Evolutionary conservation across 2,797 vertebrate genomes (phyloP), one percentile per base, ranked within the genome.

Genomic region (Gallinago nigripennis): DNA sequence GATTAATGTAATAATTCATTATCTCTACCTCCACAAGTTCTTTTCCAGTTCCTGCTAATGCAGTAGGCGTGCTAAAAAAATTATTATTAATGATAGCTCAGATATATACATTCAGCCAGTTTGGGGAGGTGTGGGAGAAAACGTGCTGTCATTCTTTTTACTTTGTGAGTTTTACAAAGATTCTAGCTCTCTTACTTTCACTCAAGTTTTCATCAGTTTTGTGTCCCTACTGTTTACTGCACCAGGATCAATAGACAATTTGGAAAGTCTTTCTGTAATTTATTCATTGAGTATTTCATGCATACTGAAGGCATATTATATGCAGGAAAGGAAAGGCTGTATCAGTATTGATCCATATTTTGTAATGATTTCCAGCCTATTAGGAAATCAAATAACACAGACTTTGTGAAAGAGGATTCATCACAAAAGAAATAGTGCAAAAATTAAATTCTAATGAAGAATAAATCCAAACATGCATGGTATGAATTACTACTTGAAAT

Each of bases 241-340:
- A 79, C 48, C 66, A 87, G 79, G 86, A 97, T 98, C 96, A 86
- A 97, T 96, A 97, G 28, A 84, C 65, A 96, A 95, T 97, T 96
- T 97, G 79, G 71, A 95, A 97, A 94, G 89, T 93, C 56, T 86
- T 90, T 90, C 92, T 94, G 61, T 96, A 97, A 97, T 96, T 95
- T 96, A 96, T 95, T 97, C 70, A 94, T 94, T 93, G 83, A 88
- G 58, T 69, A 94, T 86, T 97, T 94, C 39, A 56, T 88, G 70
- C 86, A 95, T 88, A 88, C 60, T 84, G 63, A 95, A 92, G 84
- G n/a, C 51, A 65, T 87, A 95, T 96, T 92, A 92, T 53, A 53
- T 39, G 57, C 10, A 83, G 46, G 48, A 90, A 96, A 82, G 79
- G 66, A 72, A 91, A 90, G 41, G 45, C 84, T 95, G 21, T 77